Conservation (phyloP, 2,797 vertebrate species). For the Falco concolor region DNA sequence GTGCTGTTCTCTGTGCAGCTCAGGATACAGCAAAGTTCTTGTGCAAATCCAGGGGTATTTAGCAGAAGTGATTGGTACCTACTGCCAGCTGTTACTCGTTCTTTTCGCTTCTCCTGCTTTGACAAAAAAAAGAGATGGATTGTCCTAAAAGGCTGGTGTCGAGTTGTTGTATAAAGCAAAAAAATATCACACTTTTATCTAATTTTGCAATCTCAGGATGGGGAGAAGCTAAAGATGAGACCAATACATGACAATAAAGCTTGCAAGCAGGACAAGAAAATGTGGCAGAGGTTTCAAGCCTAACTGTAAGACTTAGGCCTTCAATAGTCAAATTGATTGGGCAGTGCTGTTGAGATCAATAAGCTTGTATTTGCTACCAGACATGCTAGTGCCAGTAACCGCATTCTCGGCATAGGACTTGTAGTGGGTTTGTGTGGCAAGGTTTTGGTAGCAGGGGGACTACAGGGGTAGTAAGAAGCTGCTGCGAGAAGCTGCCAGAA, state of each 20-base stretch:
- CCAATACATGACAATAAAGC: background rate
- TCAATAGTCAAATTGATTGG: background rate
- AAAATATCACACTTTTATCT: background rate
- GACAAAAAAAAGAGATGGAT: background rate
- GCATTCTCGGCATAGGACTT: background rate
- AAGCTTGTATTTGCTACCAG: background rate
- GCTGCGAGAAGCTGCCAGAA: too few relatives aligned
- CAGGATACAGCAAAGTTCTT: background rate
- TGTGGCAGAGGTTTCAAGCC: background rate
- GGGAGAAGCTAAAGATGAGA: background rate
- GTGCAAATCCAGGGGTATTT: background rate
- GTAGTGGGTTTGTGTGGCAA: too few relatives aligned
- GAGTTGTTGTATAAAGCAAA: background rate
- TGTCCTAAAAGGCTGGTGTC: background rate
- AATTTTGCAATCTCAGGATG: background rate
- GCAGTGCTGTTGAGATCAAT: background rate
- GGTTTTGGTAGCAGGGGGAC: too few relatives aligned
- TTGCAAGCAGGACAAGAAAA: background rate
- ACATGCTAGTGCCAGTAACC: background rate
- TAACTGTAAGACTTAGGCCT: background rate
- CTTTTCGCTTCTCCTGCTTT: background rate
- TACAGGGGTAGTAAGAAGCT: too few relatives aligned
- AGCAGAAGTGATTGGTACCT: background rate
- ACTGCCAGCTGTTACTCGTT: background rate
- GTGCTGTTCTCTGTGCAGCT: background rate